Evolutionary conservation across 2,888 invertebrate genomes (phyloP).

Genomic region (Leistus spinibarbis): DNA sequence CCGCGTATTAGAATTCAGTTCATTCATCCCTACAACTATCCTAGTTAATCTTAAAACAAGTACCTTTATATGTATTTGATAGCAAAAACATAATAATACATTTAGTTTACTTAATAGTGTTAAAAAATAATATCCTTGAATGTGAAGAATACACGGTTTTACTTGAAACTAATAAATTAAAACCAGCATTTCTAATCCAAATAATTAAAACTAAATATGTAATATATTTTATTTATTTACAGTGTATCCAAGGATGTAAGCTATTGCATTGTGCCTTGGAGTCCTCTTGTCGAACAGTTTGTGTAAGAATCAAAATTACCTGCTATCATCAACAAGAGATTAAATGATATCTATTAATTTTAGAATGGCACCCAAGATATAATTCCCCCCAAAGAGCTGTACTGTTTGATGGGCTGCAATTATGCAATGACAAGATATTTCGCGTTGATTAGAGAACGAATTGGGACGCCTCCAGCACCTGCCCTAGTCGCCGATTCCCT

Average conservation of each 20-base stretch:
- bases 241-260: slow-evolving; percentile 83
- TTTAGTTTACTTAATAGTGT: too few species aligned
- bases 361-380: slow-evolving; percentile 75
- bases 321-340: slow-evolving; percentile 25
- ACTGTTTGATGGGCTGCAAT: slow-evolving; percentile 83
- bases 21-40: too few species aligned
- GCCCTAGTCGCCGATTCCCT: slow-evolving; percentile 78
- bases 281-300: slow-evolving; percentile 77
- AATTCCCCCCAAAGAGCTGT: slow-evolving; percentile 71
- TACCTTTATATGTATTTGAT: too few species aligned
- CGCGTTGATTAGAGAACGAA: slow-evolving; percentile 68
- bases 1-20: not conserved
- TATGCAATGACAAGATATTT: slow-evolving; percentile 78
- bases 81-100: too few species aligned
- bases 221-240: slow-evolving; percentile 52
- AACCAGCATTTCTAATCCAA: too few species aligned
- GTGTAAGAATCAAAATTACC: slow-evolving; percentile 69
- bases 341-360: slow-evolving; percentile 46
- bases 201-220: too few species aligned
- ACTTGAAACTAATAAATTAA: too few species aligned
- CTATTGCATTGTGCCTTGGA: slow-evolving; percentile 78
- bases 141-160: too few species aligned
- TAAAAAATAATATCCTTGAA: too few species aligned
- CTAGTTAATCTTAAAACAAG: too few species aligned
- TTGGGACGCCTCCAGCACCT: slow-evolving; percentile 75